Conservation (phyloP, 1,140 invertebrate species). For the Ostrea edulis region DNA sequence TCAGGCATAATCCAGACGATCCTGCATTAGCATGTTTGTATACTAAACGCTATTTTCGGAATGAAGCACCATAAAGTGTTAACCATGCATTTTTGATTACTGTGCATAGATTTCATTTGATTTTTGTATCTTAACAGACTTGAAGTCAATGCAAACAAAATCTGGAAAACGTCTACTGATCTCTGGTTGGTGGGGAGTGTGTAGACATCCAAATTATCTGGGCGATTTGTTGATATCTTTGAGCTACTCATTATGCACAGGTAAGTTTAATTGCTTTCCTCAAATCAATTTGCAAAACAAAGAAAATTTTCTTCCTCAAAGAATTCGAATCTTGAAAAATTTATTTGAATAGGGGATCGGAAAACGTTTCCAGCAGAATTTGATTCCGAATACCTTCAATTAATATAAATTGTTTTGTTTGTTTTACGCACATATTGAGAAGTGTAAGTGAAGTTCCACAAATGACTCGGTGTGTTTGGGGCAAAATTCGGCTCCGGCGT, state of each 20-base stretch:
- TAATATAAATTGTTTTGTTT: too few relatives aligned
- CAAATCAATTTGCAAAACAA: too few relatives aligned
- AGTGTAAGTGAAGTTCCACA: too few relatives aligned
- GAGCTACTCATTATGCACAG: constrained; percentile 81
- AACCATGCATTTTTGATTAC: background rate
- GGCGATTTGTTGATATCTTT: constrained; percentile 90
- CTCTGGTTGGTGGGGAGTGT: constrained; percentile 89
- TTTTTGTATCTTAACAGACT: constrained; percentile 81
- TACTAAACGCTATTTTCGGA: background rate
- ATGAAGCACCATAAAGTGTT: background rate
- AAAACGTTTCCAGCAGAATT: too few relatives aligned
- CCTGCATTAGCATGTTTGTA: constrained; percentile 84
- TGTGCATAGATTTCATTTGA: background rate
- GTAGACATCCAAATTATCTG: constrained; percentile 94
- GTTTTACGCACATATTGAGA: too few relatives aligned
- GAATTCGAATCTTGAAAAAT: too few relatives aligned
- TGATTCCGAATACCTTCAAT: too few relatives aligned
- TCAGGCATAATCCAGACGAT: constrained; percentile 86
- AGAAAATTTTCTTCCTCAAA: too few relatives aligned
- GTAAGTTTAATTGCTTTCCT: constrained; percentile 68
- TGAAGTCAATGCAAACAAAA: constrained; percentile 89
- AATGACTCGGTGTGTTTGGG: too few relatives aligned
- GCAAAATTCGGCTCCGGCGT: too few relatives aligned
- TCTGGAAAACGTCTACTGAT: constrained; percentile 89
- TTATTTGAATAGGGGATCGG: too few relatives aligned